Evolutionary conservation across 2,888 invertebrate species (phyloP).

Genomic region (Chromoteleia sp.): DNA sequence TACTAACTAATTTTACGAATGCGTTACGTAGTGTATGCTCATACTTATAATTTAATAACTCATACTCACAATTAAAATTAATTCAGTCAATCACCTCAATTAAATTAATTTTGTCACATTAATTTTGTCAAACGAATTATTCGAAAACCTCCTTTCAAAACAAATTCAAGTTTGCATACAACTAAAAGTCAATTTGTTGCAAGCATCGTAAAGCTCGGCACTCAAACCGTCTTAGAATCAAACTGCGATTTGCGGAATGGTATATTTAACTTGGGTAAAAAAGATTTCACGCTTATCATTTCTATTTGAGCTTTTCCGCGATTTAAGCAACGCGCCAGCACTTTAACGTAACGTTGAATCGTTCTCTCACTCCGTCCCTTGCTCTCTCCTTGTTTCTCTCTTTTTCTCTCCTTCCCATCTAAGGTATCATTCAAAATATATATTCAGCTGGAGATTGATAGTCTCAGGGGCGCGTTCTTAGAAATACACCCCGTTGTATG

Average conservation of each 20-base stretch:
- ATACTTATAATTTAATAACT: too few relatives aligned
- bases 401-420: conserved; percentile 1
- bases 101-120: too few relatives aligned
- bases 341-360: conserved; percentile 37
- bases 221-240: conserved; percentile 18
- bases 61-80: too few relatives aligned
- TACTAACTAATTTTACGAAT: too few relatives aligned
- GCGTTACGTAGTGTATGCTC: too few relatives aligned
- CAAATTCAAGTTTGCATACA: conserved; percentile 14
- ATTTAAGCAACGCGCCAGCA: conserved; percentile 22
- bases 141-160: too few relatives aligned
- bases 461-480: conserved; percentile 60
- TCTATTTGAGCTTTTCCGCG: conserved; percentile 31
- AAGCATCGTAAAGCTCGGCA: not conserved
- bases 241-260: conserved; percentile 9
- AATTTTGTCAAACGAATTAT: too few relatives aligned
- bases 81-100: too few relatives aligned
- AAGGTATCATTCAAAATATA: conserved; percentile 61
- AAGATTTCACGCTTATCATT: conserved; percentile 46
- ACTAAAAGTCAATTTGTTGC: not conserved
- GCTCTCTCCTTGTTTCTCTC: too few relatives aligned
- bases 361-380: not conserved
- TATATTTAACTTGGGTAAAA: conserved; percentile 41
- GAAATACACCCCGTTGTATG: conserved; percentile 65
- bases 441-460: conserved; percentile 64